phyloP scores from a whole-genome alignment of 2,888 invertebrate genomes.

The Amphipoea oculea region DNA sequence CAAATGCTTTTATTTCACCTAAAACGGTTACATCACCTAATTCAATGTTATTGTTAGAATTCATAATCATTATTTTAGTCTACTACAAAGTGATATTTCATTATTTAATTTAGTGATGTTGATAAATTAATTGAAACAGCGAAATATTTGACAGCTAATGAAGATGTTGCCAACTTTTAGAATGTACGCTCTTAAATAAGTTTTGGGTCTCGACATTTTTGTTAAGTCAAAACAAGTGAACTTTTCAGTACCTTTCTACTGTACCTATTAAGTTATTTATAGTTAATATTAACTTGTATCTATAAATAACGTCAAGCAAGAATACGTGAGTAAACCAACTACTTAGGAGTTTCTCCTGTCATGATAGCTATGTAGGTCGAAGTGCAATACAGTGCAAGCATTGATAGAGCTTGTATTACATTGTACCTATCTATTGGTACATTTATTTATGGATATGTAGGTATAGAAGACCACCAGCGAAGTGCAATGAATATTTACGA shows the following conservation, averaged over 20 bases:
- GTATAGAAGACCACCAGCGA: conserved; percentile 42
- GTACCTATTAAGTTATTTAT: not conserved
- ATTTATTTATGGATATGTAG: conserved; percentile 11
- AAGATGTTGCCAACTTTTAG: not conserved
- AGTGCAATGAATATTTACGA: conserved; percentile 43
- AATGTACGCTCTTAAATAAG: not conserved
- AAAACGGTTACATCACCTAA: not conserved
- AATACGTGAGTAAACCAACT: not conserved
- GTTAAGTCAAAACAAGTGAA: not conserved
- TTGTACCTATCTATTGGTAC: conserved; percentile 2
- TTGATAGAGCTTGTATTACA: conserved; percentile 49
- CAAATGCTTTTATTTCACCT: not conserved
- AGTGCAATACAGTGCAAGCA: conserved; percentile 53
- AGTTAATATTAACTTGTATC: not conserved
- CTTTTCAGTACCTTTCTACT: not conserved
- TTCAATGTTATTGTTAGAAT: not conserved
- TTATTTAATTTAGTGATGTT: not conserved
- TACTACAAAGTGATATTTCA: not conserved
- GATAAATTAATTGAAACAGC: not conserved
- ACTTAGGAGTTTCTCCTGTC: not conserved
- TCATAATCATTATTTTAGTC: not conserved
- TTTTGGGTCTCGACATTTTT: not conserved
- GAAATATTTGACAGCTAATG: not conserved
- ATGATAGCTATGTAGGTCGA: conserved; percentile 24
- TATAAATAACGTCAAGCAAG: not conserved